Base-by-base conservation (phyloP, 2,888 invertebrate genomes). In the Unio delphinus region DNA sequence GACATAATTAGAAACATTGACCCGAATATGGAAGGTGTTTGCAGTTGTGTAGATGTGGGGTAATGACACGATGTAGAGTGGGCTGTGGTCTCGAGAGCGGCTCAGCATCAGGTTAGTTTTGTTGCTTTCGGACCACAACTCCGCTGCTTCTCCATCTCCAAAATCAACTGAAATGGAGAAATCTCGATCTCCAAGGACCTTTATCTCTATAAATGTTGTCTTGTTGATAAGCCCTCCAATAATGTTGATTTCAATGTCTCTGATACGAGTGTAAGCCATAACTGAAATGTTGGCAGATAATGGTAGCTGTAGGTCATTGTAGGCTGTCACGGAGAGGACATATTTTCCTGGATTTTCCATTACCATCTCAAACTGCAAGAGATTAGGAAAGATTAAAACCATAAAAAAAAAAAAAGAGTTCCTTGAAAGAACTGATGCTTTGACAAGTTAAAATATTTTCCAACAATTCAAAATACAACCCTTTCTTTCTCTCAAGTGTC, bases 1-100 rank as follows among this genome's bases (percentile, higher is more conserved):
- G 6, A 86, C 75, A 7, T 69, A 67, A 69, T 86, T 87, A 26
- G 79, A 83, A 4, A 85, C 81, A 54, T 77, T 81, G 4, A 86
- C 82, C 1, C 67, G 74, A 15, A 88, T 74, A 18, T 77, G 74
- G 75, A 84, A 88, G 3, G 70, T 73, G 8, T 85, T 86, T 18
- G 74, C 65, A 0, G 60, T 58, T 0, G 55, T 26, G 58, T 80
- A 87, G 0, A 66, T 34, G 66, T 86, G 83, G 3, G 66, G 26
- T 4, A 83, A 15, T 55, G 34, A 58, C 28, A 71, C 57, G 57
- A 56, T 55, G 60, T 57, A 45, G 65, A 30, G 18, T 55, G n/a
- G 18, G 34, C 61, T 18, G 34, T 61, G 1, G 59, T 62, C 3
- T 18, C 45, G 23, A n/a, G n/a, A 28, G 8, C 61, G 4, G n/a